Base-by-base conservation (phyloP, 2,797 vertebrate genomes). In the Cygnus olor region DNA sequence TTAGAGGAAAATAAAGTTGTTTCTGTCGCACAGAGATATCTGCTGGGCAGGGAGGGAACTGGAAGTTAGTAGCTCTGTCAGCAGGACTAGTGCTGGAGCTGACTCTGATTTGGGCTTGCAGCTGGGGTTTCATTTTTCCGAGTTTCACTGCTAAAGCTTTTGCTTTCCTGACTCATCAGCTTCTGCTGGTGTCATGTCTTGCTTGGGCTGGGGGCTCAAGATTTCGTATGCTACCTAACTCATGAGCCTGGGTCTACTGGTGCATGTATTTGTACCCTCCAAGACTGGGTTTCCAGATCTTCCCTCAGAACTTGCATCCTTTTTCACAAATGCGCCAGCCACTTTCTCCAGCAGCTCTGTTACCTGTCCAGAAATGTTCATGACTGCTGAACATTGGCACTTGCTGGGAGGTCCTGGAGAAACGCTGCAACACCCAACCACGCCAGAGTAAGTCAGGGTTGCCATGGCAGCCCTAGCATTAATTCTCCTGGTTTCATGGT, bases 381-480 rank as follows among this genome's bases (percentile, higher is more conserved):
- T 11, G 65, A 80, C 77, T 63, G 36, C 53, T 2, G 5, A 74
- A 72, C 32, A 38, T 16, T 2, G 3, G 11, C 14, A 13, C 34
- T 88, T 86, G 19, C 54, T 76, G 77, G 58, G 70, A 91, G 19
- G 30, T 91, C 69, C 51, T 2, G 1, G 36, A 25, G 65, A 70
- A 70, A 30, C 17, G 19, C 40, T 51, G 45, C 47, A 27, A 21
- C 15, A 24, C 24, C 69, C 72, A 74, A 10, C n/a, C 24, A 38
- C 0, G 0, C 11, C 0, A 1, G 34, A 0, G 0, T 40, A 47
- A 86, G 44, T 64, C 47, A 60, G 30, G 27, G 61, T 83, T 94
- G 66, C 77, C 56, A 45, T 42, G 69, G 57, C 61, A 96, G 57
- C 49, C 49, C 21, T 61, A 63, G 60, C 38, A 85, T 72, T 57